Base-by-base conservation (phyloP, 2,113 vertebrate species). In the Chamaetylas fuelleborni region DNA sequence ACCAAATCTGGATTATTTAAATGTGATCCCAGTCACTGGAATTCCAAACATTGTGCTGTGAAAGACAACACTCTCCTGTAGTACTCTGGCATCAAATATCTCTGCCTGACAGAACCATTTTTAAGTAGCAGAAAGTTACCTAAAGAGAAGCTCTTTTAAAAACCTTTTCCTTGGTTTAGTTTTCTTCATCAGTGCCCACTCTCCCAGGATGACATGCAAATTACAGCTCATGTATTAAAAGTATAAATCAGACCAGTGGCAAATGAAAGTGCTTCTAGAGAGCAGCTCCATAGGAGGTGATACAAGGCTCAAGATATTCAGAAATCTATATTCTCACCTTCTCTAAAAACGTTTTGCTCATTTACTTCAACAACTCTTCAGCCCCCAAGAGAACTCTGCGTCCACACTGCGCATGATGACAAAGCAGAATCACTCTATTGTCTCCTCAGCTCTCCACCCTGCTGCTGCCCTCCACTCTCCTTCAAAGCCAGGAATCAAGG, bases 141-240 rank as follows among this genome's bases (percentile, higher is more conserved):
- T 43, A 51, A 43, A 26, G 29, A 88, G 60, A 86, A 78, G 57
- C 15, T 62, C 34, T 62, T 96, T 86, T 24, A 51, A 70, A 88
- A 80, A 15, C 9, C 69, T 71, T 81, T 83, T 57, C 48, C 85
- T 64, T 64, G 56, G 71, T 60, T 86, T 74, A 73, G 64, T 88
- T 96, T 93, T 34, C 69, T 72, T 81, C 92, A 83, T 86, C 65
- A 42, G 1, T 74, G 80, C 74, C 83, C 85, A 81, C 81, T 88
- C 91, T 80, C 79, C 50, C 70, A 71, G 57, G 88, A 88, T 90
- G 79, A 90, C 90, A 93, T 65, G 86, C 81, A 94, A 96, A 97
- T 95, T 92, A 88, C 77, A 90, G 88, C 86, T 84, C 88, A 74
- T 60, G 73, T 94, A 93, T 96, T 96, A 88, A 66, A 90, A 76